Conservation (phyloP, 2,797 vertebrate genomes). For the Podargus strigoides region DNA sequence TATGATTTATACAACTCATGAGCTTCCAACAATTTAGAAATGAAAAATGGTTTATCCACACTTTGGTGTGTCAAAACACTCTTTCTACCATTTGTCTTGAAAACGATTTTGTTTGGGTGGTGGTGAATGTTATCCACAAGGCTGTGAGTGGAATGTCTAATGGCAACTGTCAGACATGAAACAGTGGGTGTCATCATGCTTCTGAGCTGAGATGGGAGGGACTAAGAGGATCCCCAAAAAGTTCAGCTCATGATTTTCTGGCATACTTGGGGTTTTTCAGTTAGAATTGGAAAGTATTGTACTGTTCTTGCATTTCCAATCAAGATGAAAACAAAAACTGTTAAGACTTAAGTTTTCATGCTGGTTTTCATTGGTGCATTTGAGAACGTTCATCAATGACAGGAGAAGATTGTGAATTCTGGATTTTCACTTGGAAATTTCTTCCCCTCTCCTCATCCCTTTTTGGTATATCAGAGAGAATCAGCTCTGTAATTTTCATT, state of each 20-base stretch:
- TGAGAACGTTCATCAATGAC: background rate
- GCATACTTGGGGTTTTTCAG: background rate
- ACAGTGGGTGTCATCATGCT: background rate
- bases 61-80: slow-evolving; percentile 24
- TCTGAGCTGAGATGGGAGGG: background rate
- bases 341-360: background rate
- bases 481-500: slow-evolving; percentile 51
- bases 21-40: slow-evolving; percentile 40
- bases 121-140: background rate
- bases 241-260: background rate
- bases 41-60: slow-evolving; percentile 52
- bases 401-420: background rate
- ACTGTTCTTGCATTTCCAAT: background rate
- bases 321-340: background rate
- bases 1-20: slow-evolving; percentile 33
- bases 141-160: background rate
- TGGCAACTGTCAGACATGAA: background rate
- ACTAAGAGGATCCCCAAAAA: background rate
- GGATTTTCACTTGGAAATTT: slow-evolving; percentile 27
- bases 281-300: background rate
- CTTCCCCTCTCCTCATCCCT: background rate
- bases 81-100: slow-evolving; percentile 28
- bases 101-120: slow-evolving; percentile 34
- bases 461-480: slow-evolving; percentile 1
- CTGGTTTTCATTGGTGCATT: background rate